Base-by-base conservation (phyloP, 2,888 invertebrate species). In the Agonopterix subpropinquella region DNA sequence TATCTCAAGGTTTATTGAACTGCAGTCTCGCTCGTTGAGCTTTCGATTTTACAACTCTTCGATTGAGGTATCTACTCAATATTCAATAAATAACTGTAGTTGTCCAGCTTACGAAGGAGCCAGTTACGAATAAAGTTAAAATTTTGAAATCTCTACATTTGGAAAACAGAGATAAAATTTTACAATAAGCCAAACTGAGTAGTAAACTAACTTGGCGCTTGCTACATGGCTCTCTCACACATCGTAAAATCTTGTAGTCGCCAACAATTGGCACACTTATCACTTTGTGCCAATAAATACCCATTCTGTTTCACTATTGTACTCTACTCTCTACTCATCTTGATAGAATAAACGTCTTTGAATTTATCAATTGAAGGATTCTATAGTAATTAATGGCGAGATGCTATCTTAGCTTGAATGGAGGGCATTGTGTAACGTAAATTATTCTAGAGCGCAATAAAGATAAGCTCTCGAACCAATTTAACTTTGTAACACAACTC, bases 251-350 rank as follows among this genome's bases (percentile, higher is more conserved):
- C n/a, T 11, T 39, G 49, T 41, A 35, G 46, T 39, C 8, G 43
- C 51, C 42, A 36, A 43, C 43, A 50, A 28, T 44, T 49, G 47
- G 47, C 52, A 43, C 45, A 47, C 28, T 37, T 39, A n/a, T 28
- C 18, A 42, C 50, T 35, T 11, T 47, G 11, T 39, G 50, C 50
- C 50, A 50, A 47, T 47, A 50, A 47, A 36, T 37, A 45, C 11
- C 13, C 28, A 36, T 11, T 11, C 36, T 47, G 35, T 47, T 50
- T 50, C 47, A 50, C 47, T 47, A 45, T 50, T 47, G 36, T 50
- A 28, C 28, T 28, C 28, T 28, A 28, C 28, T 28, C 28, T 28
- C 45, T 28, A 50, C 47, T 50, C 50, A 50, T 11, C 44, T 50
- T 42, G 35, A 47, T 42, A 47, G 35, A 46, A 46, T 46, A 46